Base-by-base conservation (phyloP, 2,888 invertebrate genomes). In the Chironomus tentans region DNA sequence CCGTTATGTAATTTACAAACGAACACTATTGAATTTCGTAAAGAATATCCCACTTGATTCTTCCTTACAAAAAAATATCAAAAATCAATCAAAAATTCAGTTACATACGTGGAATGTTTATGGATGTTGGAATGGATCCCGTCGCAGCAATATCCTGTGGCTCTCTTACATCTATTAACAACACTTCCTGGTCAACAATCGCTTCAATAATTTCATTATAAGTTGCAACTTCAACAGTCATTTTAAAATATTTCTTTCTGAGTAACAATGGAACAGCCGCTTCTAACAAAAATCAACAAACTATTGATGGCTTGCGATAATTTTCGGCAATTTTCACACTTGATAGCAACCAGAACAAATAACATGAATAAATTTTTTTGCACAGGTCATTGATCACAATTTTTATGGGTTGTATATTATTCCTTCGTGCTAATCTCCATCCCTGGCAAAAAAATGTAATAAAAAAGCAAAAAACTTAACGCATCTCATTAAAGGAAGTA, bases 81-180 rank as follows among this genome's bases (percentile, higher is more conserved):
- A n/a, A 85, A 24, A 24, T 24, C 3, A 28, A 1, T 28, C 2
- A 38, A 38, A 10, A 10, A 38, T 38, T 10, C 38, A 38, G 38
- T 38, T 38, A 38, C 38, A 10, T 86, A 90, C 92, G 85, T 79
- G 92, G 92, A 82, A 93, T 91, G 80, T 92, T 91, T 76, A 92
- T 86, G 80, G 91, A 91, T 76, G 88, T 88, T 61, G 92, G 92
- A 77, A 93, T 88, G 80, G 86, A 85, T 3, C 92, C 92, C 3
- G 69, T 46, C 80, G 91, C 89, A 77, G 86, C 82, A 12, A 93
- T 82, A 83, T 93, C 93, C 12, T 86, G 82, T 46, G 91, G 90
- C 81, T 92, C 92, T 78, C 93, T 88, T 0, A 93, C 92, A 85
- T 93, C 93, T 77, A 94, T 87, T 38, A 93, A 86, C 15, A 90